phyloP scores from a whole-genome alignment of 2,888 invertebrate genomes.

The Ornithoptera priamus region DNA sequence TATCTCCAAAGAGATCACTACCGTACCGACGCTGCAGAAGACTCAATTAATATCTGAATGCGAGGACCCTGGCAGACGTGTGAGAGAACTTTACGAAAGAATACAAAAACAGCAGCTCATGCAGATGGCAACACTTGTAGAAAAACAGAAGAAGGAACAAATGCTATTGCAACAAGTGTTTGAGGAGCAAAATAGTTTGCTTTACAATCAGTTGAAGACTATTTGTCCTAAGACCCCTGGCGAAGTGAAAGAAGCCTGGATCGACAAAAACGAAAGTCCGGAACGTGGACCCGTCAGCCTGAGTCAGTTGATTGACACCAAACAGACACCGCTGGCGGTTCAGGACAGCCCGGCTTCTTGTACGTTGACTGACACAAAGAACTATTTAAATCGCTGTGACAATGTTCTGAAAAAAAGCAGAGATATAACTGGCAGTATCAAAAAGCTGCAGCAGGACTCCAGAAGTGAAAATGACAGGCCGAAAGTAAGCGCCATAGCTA shows the following conservation, averaged over 20 bases:
- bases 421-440: conserved; percentile 59
- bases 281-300: conserved; percentile 67
- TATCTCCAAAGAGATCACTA: conserved; percentile 20
- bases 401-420: conserved; percentile 61
- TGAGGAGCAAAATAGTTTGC: conserved; percentile 82
- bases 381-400: conserved; percentile 61
- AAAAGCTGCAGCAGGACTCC: conserved; percentile 41
- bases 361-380: conserved; percentile 60
- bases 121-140: conserved; percentile 82
- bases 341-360: conserved; percentile 47
- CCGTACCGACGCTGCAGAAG: conserved; percentile 23
- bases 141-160: conserved; percentile 83
- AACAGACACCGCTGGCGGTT: conserved; percentile 42
- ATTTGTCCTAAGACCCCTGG: conserved; percentile 64
- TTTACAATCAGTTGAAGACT: conserved; percentile 74
- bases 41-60: conserved; percentile 43
- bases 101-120: conserved; percentile 83
- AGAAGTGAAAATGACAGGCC: conserved; percentile 33
- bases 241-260: conserved; percentile 66
- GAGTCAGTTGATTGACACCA: conserved; percentile 65
- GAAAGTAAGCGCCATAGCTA: conserved; percentile 37
- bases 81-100: conserved; percentile 70
- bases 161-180: conserved; percentile 82
- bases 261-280: conserved; percentile 44
- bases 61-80: conserved; percentile 61